A percentile compares a stretch with the other conserved stretches of the same genome.
Conservation (phyloP, 2,888 invertebrate species). For the Drosophila vallismaia region DNA sequence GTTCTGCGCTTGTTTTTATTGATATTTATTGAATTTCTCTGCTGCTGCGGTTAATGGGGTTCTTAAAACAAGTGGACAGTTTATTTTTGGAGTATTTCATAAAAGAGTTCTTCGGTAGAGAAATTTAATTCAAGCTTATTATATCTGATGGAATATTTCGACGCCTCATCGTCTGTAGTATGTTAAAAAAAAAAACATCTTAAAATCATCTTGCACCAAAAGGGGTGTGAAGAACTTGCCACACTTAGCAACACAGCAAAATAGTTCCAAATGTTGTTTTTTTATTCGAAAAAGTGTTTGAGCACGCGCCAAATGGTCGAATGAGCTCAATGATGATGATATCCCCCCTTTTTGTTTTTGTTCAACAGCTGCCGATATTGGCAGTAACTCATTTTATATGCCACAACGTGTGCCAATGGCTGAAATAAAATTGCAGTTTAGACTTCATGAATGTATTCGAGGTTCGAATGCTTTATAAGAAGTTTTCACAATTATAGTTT, state of each 20-base stretch:
- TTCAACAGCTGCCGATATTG: conserved; percentile 54
- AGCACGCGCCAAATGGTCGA: conserved; percentile 62
- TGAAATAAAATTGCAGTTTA: not conserved
- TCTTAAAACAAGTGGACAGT: conserved; percentile 46
- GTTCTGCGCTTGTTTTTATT: conserved; percentile 63
- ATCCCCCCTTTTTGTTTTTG: not conserved
- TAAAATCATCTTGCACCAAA: conserved; percentile 10
- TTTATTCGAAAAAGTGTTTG: conserved; percentile 18
- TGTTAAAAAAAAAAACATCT: conserved; percentile 40
- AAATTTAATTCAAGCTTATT: conserved; percentile 15
- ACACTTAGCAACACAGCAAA: conserved; percentile 50
- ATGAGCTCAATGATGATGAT: not conserved
- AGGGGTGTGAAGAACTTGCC: conserved; percentile 14
- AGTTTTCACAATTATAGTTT: too few relatives aligned
- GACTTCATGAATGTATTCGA: not conserved
- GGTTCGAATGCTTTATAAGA: not conserved
- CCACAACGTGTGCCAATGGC: conserved; percentile 16
- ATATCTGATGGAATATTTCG: conserved; percentile 27
- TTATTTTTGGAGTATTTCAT: conserved; percentile 29
- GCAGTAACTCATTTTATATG: conserved; percentile 43
- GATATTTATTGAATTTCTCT: conserved; percentile 71
- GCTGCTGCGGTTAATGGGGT: conserved; percentile 1
- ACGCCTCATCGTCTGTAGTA: conserved; percentile 43
- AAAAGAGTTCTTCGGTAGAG: not conserved
- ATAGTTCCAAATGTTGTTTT: conserved; percentile 45